These are phyloP conservation scores for Tragopan temminckii DNA, from an alignment of 2,797 vertebrate genomes.

Conservation along the genomic window DNA sequence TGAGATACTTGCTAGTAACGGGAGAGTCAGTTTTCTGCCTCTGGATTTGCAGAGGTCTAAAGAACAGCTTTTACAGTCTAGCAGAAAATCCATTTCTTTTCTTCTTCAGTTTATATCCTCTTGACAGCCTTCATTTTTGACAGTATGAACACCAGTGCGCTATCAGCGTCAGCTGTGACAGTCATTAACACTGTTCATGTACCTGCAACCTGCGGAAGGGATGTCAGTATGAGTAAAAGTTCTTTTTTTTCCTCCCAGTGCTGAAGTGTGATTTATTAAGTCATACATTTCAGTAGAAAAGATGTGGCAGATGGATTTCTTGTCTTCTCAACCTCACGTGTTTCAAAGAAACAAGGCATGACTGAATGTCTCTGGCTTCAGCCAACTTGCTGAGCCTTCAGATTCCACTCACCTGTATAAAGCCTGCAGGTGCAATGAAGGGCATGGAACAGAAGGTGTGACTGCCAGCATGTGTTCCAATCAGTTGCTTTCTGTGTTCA, in stretches of 20 bases:
- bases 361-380: neutral
- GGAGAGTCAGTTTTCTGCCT: neutral
- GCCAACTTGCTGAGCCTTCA: neutral
- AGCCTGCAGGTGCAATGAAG: rapidly evolving
- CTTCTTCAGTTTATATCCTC: neutral
- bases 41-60: neutral
- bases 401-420: rapidly evolving
- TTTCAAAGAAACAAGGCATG: neutral
- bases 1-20: neutral
- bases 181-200: neutral
- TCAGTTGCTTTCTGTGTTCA: neutral
- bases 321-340: neutral
- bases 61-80: neutral
- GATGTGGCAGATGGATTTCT: no score
- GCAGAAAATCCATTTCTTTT: neutral
- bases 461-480: neutral
- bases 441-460: neutral
- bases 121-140: neutral
- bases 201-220: neutral
- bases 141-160: neutral
- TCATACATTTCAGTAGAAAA: neutral
- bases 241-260: neutral
- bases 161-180: neutral
- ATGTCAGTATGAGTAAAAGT: neutral
- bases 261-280: neutral